Evolutionary conservation across 2,888 invertebrate species (phyloP), one percentile per base, ranked within the genome.

Genomic region (Timema cristinae): DNA sequence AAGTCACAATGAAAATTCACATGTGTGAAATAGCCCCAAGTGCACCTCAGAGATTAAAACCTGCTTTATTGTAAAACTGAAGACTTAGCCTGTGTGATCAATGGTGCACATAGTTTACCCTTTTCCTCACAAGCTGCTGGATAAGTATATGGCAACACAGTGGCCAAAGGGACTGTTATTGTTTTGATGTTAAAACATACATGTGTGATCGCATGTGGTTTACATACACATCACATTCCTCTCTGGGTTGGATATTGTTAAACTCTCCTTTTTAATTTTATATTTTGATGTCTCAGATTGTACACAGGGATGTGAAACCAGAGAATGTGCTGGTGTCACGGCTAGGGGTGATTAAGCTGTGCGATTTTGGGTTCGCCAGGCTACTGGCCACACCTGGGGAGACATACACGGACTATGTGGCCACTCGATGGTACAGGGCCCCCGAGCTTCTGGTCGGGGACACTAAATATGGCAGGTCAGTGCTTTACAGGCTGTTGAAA

Each of bases 331-430:
- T 95, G 72, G 91, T 95, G 0, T 92, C 92, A 0, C 89, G 89
- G 73, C 83, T 86, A 56, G 94, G 94, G 0, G 89, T 95, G 6
- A 91, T 95, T 56, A 95, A 95, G 83, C 84, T 95, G n/a, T 95
- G 95, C 81, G 95, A 95, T 84, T 91, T 95, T 77, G 95, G 95
- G 1, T 95, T 95, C 79, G 95, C 95, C 0, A 85, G 95, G 52
- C 84, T 91, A 0, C 83, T 92, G 71, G 89, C 90, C 0, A 86
- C 89, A 2, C 82, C 83, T 6, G 91, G 92, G 0, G 93, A 94
- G 80, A 89, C 90, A 0, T 93, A 92, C 83, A 95, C 93, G 72
- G 95, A 94, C 82, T 95, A 95, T 80, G 95, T 95, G 51, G 95
- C 95, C 11, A 95, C 95, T 0, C 83, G 94, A 75, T 94, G 94